These are phyloP conservation scores for Diaprepes abbreviatus DNA, from an alignment of 2,888 invertebrate genomes.

Conservation along the genomic window DNA sequence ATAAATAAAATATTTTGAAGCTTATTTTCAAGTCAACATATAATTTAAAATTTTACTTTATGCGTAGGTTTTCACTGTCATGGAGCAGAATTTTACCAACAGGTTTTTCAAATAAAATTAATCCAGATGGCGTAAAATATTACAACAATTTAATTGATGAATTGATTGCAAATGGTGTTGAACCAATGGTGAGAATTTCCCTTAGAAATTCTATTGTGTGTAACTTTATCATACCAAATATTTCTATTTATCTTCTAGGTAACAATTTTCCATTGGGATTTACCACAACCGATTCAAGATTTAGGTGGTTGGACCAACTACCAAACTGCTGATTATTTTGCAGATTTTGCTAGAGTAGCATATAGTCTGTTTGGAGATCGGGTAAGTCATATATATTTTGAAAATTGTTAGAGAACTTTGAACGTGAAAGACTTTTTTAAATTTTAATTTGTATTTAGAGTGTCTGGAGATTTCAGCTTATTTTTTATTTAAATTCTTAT, in stretches of 20 bases:
- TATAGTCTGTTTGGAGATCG: slow-evolving; percentile 60
- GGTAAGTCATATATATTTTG: slow-evolving; percentile 26
- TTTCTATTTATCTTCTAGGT: slow-evolving; percentile 39
- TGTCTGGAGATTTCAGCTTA: too few species aligned
- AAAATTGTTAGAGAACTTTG: too few species aligned
- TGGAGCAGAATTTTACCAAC: slow-evolving; percentile 71
- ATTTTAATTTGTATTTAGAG: too few species aligned
- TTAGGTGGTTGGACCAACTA: slow-evolving; percentile 77
- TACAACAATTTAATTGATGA: slow-evolving; percentile 83
- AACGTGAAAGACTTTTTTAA: too few species aligned
- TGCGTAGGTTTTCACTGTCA: slow-evolving; percentile 53
- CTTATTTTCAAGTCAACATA: too few species aligned
- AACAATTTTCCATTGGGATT: slow-evolving; percentile 53
- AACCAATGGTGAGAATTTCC: slow-evolving; percentile 70
- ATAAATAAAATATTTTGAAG: too few species aligned
- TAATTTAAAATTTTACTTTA: too few species aligned
- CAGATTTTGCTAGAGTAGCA: slow-evolving; percentile 72
- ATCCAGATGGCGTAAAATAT: slow-evolving; percentile 79
- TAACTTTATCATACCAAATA: slow-evolving; percentile 2
- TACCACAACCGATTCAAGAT: slow-evolving; percentile 61
- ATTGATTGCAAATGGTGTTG: slow-evolving; percentile 70
- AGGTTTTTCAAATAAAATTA: slow-evolving; percentile 76
- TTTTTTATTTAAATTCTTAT: too few species aligned
- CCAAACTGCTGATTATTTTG: slow-evolving; percentile 74
- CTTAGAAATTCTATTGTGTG: not conserved